Evolutionary conservation across 1,140 invertebrate species (phyloP).

Genomic region (Psix sp.): DNA sequence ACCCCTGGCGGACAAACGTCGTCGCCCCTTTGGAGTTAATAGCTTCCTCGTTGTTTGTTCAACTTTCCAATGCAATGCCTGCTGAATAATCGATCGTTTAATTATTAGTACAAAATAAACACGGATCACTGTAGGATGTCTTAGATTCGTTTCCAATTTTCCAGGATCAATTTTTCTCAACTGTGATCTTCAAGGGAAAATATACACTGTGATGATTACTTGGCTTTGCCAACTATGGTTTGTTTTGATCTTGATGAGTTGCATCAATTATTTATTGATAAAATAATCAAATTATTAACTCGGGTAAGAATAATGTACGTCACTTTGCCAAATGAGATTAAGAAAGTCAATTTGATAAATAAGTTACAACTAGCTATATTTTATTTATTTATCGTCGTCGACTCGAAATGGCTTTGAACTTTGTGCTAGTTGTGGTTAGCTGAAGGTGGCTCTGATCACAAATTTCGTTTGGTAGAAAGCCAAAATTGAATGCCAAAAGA

Average conservation of each 20-base stretch:
- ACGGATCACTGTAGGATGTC: constrained; percentile 1
- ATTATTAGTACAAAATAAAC: constrained; percentile 27
- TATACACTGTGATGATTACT: too few species aligned
- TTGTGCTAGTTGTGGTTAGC: constrained; percentile 41
- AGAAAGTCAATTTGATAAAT: too few species aligned
- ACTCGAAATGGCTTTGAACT: constrained; percentile 44
- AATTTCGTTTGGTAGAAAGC: constrained; percentile 49
- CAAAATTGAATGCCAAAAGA: constrained; percentile 60
- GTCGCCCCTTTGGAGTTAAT: constrained; percentile 26
- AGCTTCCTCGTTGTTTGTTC: constrained; percentile 51
- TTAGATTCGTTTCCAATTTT: constrained; percentile 18
- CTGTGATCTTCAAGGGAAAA: too few species aligned
- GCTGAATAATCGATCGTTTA: constrained; percentile 31
- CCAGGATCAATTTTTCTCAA: background rate
- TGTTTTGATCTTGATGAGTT: too few species aligned
- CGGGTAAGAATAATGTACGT: too few species aligned
- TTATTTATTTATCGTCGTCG: constrained; percentile 51
- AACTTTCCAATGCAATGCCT: constrained; percentile 32
- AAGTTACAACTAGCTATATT: too few species aligned
- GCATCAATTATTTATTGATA: too few species aligned
- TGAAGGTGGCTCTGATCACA: constrained; percentile 45
- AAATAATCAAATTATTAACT: too few species aligned
- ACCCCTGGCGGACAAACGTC: constrained; percentile 47
- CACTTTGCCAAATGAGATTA: too few species aligned
- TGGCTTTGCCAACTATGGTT: too few species aligned